Conservation (phyloP, 2,113 vertebrate genomes). For the Cervus canadensis region DNA sequence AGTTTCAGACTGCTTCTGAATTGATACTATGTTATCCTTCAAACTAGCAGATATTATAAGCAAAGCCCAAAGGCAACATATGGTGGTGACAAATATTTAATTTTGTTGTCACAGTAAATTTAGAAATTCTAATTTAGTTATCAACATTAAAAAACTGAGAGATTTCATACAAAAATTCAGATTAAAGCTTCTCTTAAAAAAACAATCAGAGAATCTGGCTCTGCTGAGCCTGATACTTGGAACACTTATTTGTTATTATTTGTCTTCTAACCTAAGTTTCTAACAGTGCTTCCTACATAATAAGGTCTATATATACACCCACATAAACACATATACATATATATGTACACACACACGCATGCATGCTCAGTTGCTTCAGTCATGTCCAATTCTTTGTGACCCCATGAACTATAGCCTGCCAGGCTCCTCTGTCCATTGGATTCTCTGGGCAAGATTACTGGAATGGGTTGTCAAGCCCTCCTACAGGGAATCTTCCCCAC, state of each 20-base stretch:
- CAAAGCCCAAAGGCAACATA: not conserved
- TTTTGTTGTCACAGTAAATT: not conserved
- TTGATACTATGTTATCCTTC: not conserved
- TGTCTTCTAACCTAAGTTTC: not conserved
- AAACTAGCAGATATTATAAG: not conserved
- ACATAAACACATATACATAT: not conserved
- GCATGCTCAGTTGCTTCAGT: not conserved
- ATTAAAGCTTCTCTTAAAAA: not conserved
- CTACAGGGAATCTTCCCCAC: not conserved
- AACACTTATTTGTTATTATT: not conserved
- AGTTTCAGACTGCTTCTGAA: not conserved
- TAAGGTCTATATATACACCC: not conserved
- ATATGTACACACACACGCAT: accelerated
- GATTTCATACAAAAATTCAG: not conserved
- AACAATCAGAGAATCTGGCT: not conserved
- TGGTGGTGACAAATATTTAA: not conserved
- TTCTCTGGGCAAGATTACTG: not conserved
- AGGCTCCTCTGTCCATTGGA: not conserved
- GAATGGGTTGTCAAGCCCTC: not conserved
- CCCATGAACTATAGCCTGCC: not conserved
- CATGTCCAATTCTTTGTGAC: not conserved
- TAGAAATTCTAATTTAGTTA: not conserved
- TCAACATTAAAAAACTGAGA: not conserved
- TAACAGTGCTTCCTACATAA: not conserved
- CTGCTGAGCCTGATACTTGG: not conserved